A percentile compares a stretch with the other conserved stretches of the same genome.
Evolutionary conservation across 2,113 vertebrate genomes (phyloP).

Genomic region (Bothrops jararaca): DNA sequence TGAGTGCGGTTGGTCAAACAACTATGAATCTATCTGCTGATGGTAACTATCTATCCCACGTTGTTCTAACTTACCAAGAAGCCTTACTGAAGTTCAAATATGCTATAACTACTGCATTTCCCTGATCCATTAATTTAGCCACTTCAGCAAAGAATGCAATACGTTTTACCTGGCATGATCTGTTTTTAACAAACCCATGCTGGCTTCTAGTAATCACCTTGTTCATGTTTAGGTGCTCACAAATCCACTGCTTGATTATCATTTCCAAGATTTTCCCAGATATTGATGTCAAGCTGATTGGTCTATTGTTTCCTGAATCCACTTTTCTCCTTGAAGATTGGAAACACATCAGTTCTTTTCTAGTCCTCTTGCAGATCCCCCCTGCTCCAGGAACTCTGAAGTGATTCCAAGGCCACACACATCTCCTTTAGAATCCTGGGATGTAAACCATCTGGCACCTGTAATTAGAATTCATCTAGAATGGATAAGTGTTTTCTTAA

Average conservation of each 20-base stretch:
- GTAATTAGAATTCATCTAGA: neutral
- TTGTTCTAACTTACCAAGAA: neutral
- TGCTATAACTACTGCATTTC: neutral
- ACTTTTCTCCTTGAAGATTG: too few species aligned
- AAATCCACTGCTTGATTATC: neutral
- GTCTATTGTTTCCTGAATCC: too few species aligned
- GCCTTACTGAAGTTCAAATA: neutral
- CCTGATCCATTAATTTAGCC: neutral
- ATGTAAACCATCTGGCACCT: neutral
- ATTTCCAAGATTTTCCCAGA: neutral
- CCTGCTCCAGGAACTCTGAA: neutral
- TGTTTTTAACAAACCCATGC: neutral
- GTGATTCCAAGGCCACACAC: neutral
- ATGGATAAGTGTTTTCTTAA: neutral
- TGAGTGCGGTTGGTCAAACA: neutral
- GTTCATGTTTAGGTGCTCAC: neutral
- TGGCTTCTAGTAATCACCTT: neutral
- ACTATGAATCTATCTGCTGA: neutral
- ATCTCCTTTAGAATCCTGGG: neutral
- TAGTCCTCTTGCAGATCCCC: neutral
- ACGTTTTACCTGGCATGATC: neutral
- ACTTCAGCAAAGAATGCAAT: neutral
- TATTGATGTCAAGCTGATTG: neutral
- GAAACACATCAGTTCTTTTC: neutral
- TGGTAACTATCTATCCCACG: neutral